Evolutionary conservation across 2,797 vertebrate species (phyloP).

Genomic region (Eulemur mongoz): DNA sequence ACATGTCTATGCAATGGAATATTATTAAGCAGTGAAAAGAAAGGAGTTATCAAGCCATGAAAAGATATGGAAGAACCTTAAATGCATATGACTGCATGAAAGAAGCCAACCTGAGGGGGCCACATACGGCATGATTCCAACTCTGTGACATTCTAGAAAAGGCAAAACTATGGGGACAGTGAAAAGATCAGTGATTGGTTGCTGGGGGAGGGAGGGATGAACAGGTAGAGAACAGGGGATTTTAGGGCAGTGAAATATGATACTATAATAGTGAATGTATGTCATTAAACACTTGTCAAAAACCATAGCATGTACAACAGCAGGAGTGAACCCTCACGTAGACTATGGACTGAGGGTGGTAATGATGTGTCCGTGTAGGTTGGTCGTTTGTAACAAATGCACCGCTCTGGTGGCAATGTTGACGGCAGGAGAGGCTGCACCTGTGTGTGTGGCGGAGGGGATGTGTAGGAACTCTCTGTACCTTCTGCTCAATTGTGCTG

Average conservation of each 20-base stretch:
- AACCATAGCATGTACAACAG: neutral
- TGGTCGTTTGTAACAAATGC: neutral
- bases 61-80: neutral
- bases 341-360: neutral
- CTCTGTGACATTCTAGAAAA: neutral
- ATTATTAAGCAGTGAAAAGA: neutral
- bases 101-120: neutral
- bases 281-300: neutral
- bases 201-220: neutral
- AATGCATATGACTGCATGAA: neutral
- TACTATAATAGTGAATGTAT: accelerated
- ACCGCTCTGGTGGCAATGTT: neutral
- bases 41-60: neutral
- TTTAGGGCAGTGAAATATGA: neutral
- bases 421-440: accelerated
- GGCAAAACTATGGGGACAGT: neutral
- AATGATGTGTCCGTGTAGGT: neutral
- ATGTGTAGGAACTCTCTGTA: neutral
- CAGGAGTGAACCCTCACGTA: neutral
- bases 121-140: neutral
- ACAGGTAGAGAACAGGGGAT: neutral
- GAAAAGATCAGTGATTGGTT: neutral
- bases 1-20: neutral
- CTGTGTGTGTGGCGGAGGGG: neutral
- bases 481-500: neutral